Conservation (phyloP, 2,888 invertebrate species). For the Zele albiditarsus region DNA sequence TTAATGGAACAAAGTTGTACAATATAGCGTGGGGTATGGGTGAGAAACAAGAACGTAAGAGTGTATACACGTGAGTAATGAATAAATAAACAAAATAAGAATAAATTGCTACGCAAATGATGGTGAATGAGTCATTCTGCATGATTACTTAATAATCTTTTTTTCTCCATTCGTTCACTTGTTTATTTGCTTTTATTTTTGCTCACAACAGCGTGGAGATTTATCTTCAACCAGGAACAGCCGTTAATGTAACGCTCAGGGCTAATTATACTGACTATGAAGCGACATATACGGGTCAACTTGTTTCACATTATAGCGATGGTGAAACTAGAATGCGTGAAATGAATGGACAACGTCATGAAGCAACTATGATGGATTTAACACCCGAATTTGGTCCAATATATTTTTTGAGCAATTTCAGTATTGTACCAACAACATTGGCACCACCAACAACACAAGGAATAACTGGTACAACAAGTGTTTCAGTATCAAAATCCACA, state of each 20-base stretch:
- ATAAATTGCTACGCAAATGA: constrained; percentile 2
- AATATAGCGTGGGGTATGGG: constrained; percentile 82
- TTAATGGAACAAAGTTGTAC: constrained; percentile 76
- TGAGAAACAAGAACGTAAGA: constrained; percentile 75
- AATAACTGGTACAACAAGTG: constrained; percentile 20
- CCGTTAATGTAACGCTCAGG: constrained; percentile 85
- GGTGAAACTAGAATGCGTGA: constrained; percentile 76
- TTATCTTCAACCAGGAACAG: constrained; percentile 84
- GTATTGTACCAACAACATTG: constrained; percentile 85
- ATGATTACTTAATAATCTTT: neutral
- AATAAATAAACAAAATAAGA: neutral
- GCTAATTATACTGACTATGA: constrained; percentile 85
- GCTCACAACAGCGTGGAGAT: constrained; percentile 75
- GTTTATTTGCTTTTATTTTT: constrained; percentile 19
- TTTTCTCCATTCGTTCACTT: neutral
- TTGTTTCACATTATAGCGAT: constrained; percentile 82
- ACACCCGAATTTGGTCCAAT: constrained; percentile 83
- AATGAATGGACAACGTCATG: constrained; percentile 79
- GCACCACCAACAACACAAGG: constrained; percentile 74
- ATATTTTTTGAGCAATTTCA: constrained; percentile 84
- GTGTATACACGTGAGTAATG: constrained; percentile 72
- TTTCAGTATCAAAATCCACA: neutral
- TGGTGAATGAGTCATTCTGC: constrained; percentile 16
- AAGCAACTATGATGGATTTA: constrained; percentile 81
- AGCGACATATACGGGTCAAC: constrained; percentile 82